Evolutionary conservation across 2,888 invertebrate genomes (phyloP), one percentile per base, ranked within the genome.

Genomic region (Nemoura dubitans): DNA sequence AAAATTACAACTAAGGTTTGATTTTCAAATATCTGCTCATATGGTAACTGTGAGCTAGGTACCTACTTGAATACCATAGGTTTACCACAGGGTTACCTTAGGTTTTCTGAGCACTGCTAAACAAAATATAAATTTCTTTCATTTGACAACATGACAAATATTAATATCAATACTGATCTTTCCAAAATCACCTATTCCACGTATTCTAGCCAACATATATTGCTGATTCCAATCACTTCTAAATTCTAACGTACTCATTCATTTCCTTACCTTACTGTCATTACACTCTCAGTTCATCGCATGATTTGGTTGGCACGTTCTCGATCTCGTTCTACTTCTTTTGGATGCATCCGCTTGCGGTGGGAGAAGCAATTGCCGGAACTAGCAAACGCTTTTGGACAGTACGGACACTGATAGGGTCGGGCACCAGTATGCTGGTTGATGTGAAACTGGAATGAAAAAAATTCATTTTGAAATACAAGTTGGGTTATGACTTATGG

Each of bases 291-390:
- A 10, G 21, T 84, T 92, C 92, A 93, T 92, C 93, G 92, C 92
- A 93, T 93, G 88, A 93, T 91, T 90, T 93, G 93, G 3, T 93
- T 93, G 27, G 93, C 93, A 87, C 92, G 90, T 89, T 93, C 93
- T 87, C 92, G 90, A 89, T 94, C 94, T 83, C 93, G 90, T 89
- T 94, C 93, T 21, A 94, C 93, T 90, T 94, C 93, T 77, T 93
- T 92, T 0, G 95, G 94, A 90, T 96, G 95, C 95, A 95, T 95
- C 85, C 95, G 92, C 90, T 94, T 95, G 89, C 95, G 93, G 90
- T 96, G 95, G 0, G 95, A 95, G 90, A 95, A 95, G 90, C 95
- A 95, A 89, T 95, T 95, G 16, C 95, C 95, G 30, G 95, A 95
- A 90, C 95, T 95, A 80, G 95, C 94, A 90, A 95, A 95, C 86